A percentile compares a stretch with the other conserved stretches of the same genome.
These are phyloP conservation scores for Triops longicaudatus DNA, from an alignment of 1,140 invertebrate genomes.

Conservation along the genomic window DNA sequence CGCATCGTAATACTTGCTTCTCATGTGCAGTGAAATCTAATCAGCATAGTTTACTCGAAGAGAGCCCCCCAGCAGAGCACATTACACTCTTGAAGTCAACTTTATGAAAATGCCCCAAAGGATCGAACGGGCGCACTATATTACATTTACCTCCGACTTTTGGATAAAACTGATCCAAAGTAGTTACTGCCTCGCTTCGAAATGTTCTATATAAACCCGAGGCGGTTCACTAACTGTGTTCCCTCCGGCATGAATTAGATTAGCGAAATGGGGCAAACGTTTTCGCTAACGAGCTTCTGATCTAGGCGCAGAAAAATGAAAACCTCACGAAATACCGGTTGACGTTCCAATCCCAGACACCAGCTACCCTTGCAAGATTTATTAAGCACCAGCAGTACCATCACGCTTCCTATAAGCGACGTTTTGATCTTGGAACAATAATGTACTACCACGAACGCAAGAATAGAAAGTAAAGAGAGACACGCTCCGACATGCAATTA, in stretches of 20 bases:
- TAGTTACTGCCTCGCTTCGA: neutral
- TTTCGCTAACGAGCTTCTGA: neutral
- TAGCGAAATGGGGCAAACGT: neutral
- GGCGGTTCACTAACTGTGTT: neutral
- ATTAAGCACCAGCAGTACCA: too few species aligned
- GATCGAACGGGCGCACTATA: too few species aligned
- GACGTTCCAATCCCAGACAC: neutral
- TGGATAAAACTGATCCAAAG: neutral
- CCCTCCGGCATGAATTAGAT: neutral
- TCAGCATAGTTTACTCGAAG: neutral
- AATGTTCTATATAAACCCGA: neutral
- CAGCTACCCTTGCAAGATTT: too few species aligned
- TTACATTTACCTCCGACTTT: neutral
- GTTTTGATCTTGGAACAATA: neutral
- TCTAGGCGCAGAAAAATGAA: neutral
- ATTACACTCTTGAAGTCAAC: neutral
- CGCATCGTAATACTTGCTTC: neutral
- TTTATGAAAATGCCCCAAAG: too few species aligned
- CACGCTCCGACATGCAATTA: too few species aligned
- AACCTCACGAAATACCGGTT: neutral
- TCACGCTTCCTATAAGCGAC: neutral
- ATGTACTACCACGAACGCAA: neutral
- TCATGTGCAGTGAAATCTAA: neutral
- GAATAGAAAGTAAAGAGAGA: neutral
- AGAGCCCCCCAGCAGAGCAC: neutral